A percentile compares a stretch with the other conserved stretches of the same genome.
phyloP scores from a whole-genome alignment of 1,140 invertebrate genomes.

The Bombus picipes region DNA sequence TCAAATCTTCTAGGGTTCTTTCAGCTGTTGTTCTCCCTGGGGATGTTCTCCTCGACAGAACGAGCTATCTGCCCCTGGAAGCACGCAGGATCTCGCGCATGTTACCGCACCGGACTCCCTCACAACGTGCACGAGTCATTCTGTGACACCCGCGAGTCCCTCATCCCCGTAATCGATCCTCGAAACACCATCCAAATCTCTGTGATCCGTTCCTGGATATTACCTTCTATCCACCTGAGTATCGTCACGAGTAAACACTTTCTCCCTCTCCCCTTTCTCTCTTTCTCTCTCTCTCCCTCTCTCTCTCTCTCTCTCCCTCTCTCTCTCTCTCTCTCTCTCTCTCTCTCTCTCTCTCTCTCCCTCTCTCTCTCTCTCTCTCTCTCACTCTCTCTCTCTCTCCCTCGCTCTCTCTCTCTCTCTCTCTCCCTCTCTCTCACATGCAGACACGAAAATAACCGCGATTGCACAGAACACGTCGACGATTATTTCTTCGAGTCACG shows the following conservation, averaged over 20 bases:
- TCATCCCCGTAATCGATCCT: constrained; percentile 53
- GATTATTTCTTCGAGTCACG: constrained; percentile 46
- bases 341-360: background rate
- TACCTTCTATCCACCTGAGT: background rate
- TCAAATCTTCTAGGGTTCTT: constrained; percentile 25
- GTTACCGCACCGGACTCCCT: constrained; percentile 62
- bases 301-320: background rate
- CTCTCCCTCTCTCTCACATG: background rate
- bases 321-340: background rate
- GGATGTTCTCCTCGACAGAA: constrained; percentile 11
- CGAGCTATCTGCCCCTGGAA: constrained; percentile 56
- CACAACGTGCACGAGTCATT: constrained; percentile 52
- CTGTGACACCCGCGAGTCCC: constrained; percentile 42
- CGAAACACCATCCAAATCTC: constrained; percentile 23
- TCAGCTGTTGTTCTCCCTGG: background rate
- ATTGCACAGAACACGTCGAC: constrained; percentile 42
- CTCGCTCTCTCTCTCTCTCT: background rate
- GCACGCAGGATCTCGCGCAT: constrained; percentile 67
- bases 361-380: too few species aligned
- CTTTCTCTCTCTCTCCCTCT: background rate
- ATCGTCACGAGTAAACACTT: constrained; percentile 15
- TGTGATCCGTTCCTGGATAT: background rate
- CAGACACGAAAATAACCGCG: constrained; percentile 42
- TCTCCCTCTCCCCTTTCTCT: background rate
- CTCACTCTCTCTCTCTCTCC: too few species aligned